Conservation (phyloP, 2,113 vertebrate species). For the Columba livia region DNA sequence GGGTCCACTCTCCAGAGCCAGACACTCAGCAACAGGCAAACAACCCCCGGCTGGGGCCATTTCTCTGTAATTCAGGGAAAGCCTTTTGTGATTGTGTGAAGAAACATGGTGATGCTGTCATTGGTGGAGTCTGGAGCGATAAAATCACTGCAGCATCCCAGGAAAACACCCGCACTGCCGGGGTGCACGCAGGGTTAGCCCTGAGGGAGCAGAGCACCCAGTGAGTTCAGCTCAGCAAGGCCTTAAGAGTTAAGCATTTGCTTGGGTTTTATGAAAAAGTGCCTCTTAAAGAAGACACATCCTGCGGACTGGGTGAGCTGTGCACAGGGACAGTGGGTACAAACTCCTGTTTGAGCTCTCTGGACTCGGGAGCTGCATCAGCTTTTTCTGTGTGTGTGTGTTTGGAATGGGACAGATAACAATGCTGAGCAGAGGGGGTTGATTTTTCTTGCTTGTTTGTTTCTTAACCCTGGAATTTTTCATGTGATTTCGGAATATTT, state of each 20-base stretch:
- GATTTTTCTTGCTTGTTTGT: neutral
- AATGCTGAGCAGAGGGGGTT: neutral
- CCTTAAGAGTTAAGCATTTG: neutral
- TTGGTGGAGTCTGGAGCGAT: neutral
- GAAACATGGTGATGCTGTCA: neutral
- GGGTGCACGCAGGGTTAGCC: neutral
- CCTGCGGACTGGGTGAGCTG: neutral
- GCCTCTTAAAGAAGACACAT: no score
- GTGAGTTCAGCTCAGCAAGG: neutral
- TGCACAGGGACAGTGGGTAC: neutral
- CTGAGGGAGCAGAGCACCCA: neutral
- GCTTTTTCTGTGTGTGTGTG: neutral
- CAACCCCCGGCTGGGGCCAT: neutral
- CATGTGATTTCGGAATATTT: neutral
- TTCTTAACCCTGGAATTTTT: neutral
- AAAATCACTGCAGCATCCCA: neutral
- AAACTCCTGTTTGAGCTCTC: no score
- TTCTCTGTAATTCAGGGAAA: fast-evolving
- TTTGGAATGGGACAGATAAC: neutral
- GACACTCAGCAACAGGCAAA: neutral
- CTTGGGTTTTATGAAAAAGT: neutral
- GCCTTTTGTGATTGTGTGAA: neutral
- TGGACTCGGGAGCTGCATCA: neutral
- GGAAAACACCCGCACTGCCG: neutral
- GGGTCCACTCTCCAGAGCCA: fast-evolving